These are phyloP conservation scores for Parauchenoglanis punctatus DNA, from an alignment of 2,797 vertebrate genomes.

Conservation along the genomic window DNA sequence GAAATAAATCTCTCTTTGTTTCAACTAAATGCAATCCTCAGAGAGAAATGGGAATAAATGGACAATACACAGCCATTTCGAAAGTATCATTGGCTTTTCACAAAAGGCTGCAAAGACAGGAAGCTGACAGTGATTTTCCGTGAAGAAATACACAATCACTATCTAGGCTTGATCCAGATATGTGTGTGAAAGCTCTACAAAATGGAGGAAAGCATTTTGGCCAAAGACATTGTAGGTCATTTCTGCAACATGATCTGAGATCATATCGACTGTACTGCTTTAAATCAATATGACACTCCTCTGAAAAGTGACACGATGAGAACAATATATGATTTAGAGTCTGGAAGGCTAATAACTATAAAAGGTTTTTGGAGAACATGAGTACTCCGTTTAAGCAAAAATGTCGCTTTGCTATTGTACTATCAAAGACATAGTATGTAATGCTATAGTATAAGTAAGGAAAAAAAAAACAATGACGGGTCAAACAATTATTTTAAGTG, in stretches of 20 bases:
- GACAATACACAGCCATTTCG: not conserved
- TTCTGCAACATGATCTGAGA: constrained; percentile 27
- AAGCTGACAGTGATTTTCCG: constrained; percentile 23
- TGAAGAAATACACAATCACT: not conserved
- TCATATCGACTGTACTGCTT: constrained; percentile 19
- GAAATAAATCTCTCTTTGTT: constrained; percentile 3
- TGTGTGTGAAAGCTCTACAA: not conserved
- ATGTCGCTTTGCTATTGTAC: not conserved
- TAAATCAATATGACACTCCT: constrained; percentile 6
- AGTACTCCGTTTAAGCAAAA: not conserved
- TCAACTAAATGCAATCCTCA: not conserved
- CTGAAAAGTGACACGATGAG: constrained; percentile 12
- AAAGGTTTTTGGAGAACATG: not conserved
- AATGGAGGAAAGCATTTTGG: not conserved
- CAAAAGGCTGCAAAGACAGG: not conserved
- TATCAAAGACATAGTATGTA: not conserved
- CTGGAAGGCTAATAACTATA: not conserved
- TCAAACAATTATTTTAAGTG: not conserved
- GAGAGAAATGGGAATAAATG: not conserved
- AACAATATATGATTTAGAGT: not conserved
- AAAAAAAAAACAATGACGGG: not conserved
- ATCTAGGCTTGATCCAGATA: constrained; percentile 4
- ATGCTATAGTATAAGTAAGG: not conserved
- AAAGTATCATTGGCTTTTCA: not conserved
- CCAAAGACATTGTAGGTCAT: constrained; percentile 23